These are phyloP conservation scores for Clarias magur DNA, from an alignment of 2,113 vertebrate genomes.

Conservation along the genomic window DNA sequence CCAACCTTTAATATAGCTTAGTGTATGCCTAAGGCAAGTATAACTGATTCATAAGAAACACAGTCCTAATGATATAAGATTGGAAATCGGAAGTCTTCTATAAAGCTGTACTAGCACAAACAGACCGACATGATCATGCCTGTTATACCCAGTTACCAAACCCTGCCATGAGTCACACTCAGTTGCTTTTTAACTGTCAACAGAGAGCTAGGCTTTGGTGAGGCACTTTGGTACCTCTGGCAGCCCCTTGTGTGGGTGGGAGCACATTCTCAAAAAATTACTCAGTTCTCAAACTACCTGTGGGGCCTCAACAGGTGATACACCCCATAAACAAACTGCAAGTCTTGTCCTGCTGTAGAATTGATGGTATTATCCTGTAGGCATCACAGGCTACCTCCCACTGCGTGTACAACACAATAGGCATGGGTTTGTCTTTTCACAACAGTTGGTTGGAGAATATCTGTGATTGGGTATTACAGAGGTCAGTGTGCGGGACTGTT, in stretches of 20 bases:
- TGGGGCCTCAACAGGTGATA: slow-evolving; percentile 43
- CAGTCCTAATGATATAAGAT: background rate
- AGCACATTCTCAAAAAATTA: slow-evolving; percentile 52
- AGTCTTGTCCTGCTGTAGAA: slow-evolving; percentile 50
- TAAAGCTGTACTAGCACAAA: background rate
- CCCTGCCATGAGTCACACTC: slow-evolving; percentile 42
- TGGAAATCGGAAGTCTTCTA: slow-evolving; percentile 15
- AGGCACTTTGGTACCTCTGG: slow-evolving; percentile 39
- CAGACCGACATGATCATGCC: background rate
- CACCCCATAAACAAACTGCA: slow-evolving; percentile 44
- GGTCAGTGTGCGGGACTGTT: background rate
- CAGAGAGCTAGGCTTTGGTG: slow-evolving; percentile 32
- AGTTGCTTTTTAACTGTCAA: slow-evolving; percentile 20
- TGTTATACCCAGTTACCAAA: slow-evolving; percentile 30
- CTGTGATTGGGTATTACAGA: background rate
- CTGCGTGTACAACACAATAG: slow-evolving; percentile 49
- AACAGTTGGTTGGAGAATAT: slow-evolving; percentile 10
- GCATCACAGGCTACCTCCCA: slow-evolving; percentile 32
- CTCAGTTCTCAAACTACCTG: slow-evolving; percentile 53
- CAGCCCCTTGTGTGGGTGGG: slow-evolving; percentile 43
- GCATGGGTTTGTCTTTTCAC: slow-evolving; percentile 32
- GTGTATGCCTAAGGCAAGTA: background rate
- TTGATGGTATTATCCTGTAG: slow-evolving; percentile 37
- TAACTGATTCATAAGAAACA: background rate
- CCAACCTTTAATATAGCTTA: background rate